Evolutionary conservation across 37 sponge, comb jelly and placozoan species (phyloP), one percentile per base, ranked within the genome.

Genomic region (Crambe crambe): DNA sequence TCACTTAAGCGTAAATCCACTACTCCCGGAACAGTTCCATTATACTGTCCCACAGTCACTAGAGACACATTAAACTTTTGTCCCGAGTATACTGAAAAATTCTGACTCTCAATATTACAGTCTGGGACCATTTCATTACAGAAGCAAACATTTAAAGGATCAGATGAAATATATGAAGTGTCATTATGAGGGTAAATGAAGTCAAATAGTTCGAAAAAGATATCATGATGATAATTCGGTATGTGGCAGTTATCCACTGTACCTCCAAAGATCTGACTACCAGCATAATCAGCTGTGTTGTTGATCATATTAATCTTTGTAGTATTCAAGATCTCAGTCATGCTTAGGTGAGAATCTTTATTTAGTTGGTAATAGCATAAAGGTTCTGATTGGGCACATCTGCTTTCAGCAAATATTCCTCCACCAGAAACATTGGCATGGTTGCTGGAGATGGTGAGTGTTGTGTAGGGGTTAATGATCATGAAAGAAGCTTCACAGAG

Each of bases 101-200:
- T 26, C 23, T 23, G 1, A 26, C 62, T 76, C 2, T 23, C 10
- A 1, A 31, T 35, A 18, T 35, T 34, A 17, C 62, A 76, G 42
- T 76, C 74, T n/a, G n/a, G n/a, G n/a, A n/a, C n/a, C n/a, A n/a
- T n/a, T 30, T 60, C 39, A 4, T 61, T n/a, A 59, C 76, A 76
- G 31, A 76, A 76, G 35, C 62, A 76, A 23, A 76, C 62, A 9
- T 57, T 29, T 1, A 38, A 12, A 15, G 76, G 76, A 37, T 76
- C 36, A 22, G 76, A 76, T 2, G 76, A 35, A 26, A 76, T 37
- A 35, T 36, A 36, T 6, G 76, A 76, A 26, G 21, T 1, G 31
- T 58, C 61, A 35, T 3, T 31, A 51, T 31, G 60, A 2, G 58
- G 18, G 3, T 5, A 25, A 8, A 15, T 3, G n/a, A 60, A 5